Percentiles rank a stretch among this genome's conserved stretches.
Conservation (phyloP, 2,888 invertebrate genomes). For the Lordiphosa andalusiaca region DNA sequence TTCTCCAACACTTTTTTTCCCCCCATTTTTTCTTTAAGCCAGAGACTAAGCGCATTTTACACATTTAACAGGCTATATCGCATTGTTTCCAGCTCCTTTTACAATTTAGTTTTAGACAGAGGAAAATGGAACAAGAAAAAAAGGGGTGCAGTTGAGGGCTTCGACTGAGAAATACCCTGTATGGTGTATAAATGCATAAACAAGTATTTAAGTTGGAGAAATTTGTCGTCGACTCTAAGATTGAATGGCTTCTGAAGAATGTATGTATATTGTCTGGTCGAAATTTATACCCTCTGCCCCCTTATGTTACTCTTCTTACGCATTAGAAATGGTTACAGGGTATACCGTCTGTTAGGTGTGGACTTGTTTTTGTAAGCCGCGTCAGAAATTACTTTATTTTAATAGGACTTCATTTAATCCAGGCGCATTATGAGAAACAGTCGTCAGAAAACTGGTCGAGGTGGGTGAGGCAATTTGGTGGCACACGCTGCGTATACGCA, state of each 20-base stretch:
- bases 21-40: constrained; percentile 24
- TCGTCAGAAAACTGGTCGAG: constrained; percentile 17
- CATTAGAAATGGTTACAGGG: not conserved
- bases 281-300: no score
- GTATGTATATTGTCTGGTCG: no score
- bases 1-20: constrained; percentile 26
- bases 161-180: no score
- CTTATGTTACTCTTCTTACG: no score
- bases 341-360: constrained; percentile 17
- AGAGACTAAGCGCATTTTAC: constrained; percentile 56
- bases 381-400: constrained; percentile 69
- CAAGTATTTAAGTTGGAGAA: no score
- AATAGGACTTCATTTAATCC: constrained; percentile 74
- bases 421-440: constrained; percentile 52
- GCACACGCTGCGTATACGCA: constrained; percentile 65
- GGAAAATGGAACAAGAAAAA: constrained; percentile 13
- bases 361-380: constrained; percentile 32
- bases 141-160: not conserved
- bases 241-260: no score
- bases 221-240: no score
- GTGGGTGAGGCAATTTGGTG: constrained; percentile 54
- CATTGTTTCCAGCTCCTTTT: constrained; percentile 32
- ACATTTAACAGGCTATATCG: constrained; percentile 51
- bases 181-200: no score
- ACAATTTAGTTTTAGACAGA: constrained; percentile 35